Base-by-base conservation (phyloP, 2,797 vertebrate genomes). In the Threskiornis aethiopicus region DNA sequence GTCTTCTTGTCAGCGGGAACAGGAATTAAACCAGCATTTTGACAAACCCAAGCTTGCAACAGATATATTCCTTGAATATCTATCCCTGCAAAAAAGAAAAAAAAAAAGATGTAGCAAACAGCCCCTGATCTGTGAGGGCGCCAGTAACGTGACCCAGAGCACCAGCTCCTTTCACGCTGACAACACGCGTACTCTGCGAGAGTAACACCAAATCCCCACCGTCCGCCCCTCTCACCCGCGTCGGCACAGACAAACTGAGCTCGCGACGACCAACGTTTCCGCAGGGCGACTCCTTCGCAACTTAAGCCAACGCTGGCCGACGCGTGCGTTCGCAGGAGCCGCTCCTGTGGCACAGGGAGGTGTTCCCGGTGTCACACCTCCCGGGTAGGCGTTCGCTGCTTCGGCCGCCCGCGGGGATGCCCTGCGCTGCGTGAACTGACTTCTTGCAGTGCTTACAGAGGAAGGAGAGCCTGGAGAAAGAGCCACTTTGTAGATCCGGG, bases 241-340 rank as follows among this genome's bases (percentile, higher is more conserved):
- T 11, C 2, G 1, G 24, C 69, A n/a, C 33, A 15, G 31, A 12
- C 46, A 9, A 52, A 37, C 66, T 1, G 6, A 65, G 57, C 57
- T 55, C 4, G 0, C 4, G 2, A 59, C 29, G 26, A 11, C 16
- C 24, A 5, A 1, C 1, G 1, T 31, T 47, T 54, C 62, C 5
- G 0, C 29, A 6, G 28, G 44, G 51, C 1, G 6, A 24, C 41
- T 52, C 55, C 35, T 42, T 37, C 46, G 8, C 33, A 24, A 16
- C 46, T 16, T 11, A 21, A 61, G 62, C 75, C 65, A 55, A 16
- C 1, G 0, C 77, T 13, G 31, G 19, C 71, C 52, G 85, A 72
- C 1, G 1, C 3, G 3, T 6, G 65, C 1, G 4, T 41, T 55
- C 4, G 1, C 78, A 37, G 78, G 66, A 83, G 51, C 39, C 1